Percentiles rank a stretch among this genome's conserved stretches.
Evolutionary conservation across 2,797 vertebrate species (phyloP).

Genomic region (Micromesistius poutassou): DNA sequence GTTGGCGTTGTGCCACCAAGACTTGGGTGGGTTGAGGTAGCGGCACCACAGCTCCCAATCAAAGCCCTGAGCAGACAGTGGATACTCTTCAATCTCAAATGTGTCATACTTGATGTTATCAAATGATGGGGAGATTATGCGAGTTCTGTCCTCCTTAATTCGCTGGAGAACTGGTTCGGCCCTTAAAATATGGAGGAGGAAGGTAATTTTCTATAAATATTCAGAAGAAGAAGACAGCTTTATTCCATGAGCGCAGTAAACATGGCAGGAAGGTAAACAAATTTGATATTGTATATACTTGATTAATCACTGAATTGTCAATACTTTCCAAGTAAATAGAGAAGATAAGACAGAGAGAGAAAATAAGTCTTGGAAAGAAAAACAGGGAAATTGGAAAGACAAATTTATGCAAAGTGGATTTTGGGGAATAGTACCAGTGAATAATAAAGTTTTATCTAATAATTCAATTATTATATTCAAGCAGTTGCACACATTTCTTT

Average conservation of each 20-base stretch:
- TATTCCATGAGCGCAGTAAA: neutral
- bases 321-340: neutral
- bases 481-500: neutral
- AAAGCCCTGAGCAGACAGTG: conserved; percentile 84
- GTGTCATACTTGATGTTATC: conserved; percentile 90
- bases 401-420: neutral
- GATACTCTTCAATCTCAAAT: conserved; percentile 87
- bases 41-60: conserved; percentile 91
- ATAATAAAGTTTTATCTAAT: neutral
- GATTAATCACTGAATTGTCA: neutral
- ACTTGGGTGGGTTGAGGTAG: conserved; percentile 85
- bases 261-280: conserved; percentile 3
- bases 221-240: conserved; percentile 6
- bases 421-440: neutral
- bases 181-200: conserved; percentile 60
- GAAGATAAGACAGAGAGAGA: neutral
- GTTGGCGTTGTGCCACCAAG: conserved; percentile 92
- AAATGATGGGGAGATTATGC: conserved; percentile 85
- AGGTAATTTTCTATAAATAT: conserved; percentile 1
- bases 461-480: neutral
- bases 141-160: conserved; percentile 83
- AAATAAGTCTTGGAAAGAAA: neutral
- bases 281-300: neutral
- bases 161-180: conserved; percentile 83
- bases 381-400: neutral